Conservation (phyloP, 2,888 invertebrate genomes). For the Thysanoteuthis rhombus region DNA sequence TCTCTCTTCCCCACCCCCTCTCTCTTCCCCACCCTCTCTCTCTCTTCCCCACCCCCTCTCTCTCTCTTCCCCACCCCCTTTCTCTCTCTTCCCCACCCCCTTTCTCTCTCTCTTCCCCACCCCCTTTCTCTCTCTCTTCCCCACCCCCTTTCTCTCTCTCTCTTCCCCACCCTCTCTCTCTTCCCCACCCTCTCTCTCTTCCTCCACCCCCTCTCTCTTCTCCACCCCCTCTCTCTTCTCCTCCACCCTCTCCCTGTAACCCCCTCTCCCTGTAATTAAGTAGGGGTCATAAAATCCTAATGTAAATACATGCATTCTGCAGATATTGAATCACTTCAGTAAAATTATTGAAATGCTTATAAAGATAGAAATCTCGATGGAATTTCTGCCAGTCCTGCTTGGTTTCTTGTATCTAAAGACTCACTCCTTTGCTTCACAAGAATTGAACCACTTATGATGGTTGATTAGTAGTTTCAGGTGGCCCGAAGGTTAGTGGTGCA, state of each 20-base stretch:
- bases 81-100: neutral
- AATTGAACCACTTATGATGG: no score
- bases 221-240: neutral
- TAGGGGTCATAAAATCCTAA: no score
- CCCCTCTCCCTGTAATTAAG: neutral
- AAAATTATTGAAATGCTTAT: no score
- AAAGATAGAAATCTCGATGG: no score
- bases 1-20: constrained; percentile 22
- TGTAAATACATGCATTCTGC: no score
- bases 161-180: neutral
- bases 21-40: neutral
- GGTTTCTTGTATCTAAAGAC: no score
- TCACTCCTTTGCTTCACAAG: no score
- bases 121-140: neutral
- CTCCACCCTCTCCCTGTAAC: neutral
- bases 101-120: neutral
- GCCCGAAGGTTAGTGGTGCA: no score
- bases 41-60: neutral
- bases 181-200: neutral
- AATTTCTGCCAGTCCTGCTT: no score
- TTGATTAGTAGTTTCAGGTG: no score
- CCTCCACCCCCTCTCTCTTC: neutral
- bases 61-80: neutral
- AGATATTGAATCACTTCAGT: no score
- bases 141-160: neutral